These are phyloP conservation scores for Auanema sp. DNA, from an alignment of 2,888 invertebrate species.

Conservation along the genomic window DNA sequence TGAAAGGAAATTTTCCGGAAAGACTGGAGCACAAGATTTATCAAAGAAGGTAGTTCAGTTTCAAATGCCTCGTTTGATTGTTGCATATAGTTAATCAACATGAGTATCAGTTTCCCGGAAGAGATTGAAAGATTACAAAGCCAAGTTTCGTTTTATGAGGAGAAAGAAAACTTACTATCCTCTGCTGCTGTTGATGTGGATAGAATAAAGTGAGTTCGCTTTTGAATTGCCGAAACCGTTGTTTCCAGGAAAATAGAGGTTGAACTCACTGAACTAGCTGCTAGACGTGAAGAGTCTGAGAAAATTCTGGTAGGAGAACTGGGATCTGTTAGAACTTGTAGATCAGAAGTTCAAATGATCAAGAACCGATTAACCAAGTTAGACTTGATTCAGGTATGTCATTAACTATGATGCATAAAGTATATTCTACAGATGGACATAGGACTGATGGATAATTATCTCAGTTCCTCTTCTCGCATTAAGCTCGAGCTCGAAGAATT, in stretches of 20 bases:
- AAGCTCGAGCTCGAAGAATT: constrained; percentile 2
- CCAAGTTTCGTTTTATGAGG: constrained; percentile 22
- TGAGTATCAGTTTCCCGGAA: constrained; percentile 35
- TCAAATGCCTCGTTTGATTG: background rate
- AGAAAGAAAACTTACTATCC: constrained; percentile 22
- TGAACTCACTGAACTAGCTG: background rate
- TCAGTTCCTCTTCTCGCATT: constrained; percentile 10
- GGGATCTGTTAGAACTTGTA: background rate
- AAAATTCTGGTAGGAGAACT: background rate
- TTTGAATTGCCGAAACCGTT: background rate
- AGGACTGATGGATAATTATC: constrained; percentile 28
- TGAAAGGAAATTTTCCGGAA: constrained; percentile 41
- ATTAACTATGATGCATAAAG: background rate
- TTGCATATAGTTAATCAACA: constrained; percentile 27
- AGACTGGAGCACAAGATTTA: constrained; percentile 31
- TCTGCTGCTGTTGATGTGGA: constrained; percentile 21
- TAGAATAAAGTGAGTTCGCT: constrained; percentile 10
- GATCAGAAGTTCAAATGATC: background rate
- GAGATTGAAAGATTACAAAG: constrained; percentile 25
- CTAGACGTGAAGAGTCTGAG: background rate
- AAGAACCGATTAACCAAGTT: background rate
- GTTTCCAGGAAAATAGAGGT: background rate
- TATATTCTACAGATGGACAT: constrained; percentile 35
- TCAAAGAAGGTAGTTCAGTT: constrained; percentile 15
- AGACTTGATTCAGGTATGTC: background rate